A percentile compares a stretch with the other conserved stretches of the same genome.
phyloP scores from a whole-genome alignment of 2,888 invertebrate genomes.

The Craniophora ligustri region DNA sequence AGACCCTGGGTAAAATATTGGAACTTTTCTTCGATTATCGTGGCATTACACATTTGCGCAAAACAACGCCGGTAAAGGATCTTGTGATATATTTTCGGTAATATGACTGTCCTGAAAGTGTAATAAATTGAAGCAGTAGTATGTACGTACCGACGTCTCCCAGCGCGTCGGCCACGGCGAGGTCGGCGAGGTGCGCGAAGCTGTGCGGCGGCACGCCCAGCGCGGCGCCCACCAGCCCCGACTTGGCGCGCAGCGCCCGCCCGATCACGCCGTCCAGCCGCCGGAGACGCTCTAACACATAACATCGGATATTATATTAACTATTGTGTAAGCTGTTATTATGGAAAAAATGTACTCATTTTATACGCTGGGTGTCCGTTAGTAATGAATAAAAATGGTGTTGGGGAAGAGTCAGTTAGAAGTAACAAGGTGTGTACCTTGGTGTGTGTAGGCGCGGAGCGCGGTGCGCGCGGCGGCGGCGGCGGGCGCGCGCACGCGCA shows the following conservation, averaged over 20 bases:
- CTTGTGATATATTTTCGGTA: no score
- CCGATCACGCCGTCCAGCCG: slow-evolving; percentile 77
- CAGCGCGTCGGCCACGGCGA: slow-evolving; percentile 77
- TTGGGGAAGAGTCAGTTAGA: no score
- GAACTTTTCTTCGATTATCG: no score
- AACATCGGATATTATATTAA: not conserved
- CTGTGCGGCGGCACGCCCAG: slow-evolving; percentile 70
- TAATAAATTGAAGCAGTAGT: no score
- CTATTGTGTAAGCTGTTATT: not conserved
- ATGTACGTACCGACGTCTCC: slow-evolving; percentile 70
- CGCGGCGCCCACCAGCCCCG: slow-evolving; percentile 66
- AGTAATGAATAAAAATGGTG: no score
- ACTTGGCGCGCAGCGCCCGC: slow-evolving; percentile 73
- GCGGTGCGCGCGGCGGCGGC: slow-evolving; percentile 36
- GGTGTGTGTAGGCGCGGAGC: slow-evolving; percentile 55
- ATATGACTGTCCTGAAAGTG: no score
- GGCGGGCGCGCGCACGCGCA: slow-evolving; percentile 56
- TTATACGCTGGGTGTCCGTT: no score
- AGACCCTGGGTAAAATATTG: no score
- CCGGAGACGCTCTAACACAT: slow-evolving; percentile 73
- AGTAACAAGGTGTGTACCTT: slow-evolving; percentile 62
- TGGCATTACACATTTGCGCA: no score
- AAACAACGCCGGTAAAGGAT: no score
- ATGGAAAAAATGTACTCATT: no score
- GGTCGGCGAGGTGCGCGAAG: slow-evolving; percentile 72